Percentiles rank a stretch among this genome's conserved stretches.
These are phyloP conservation scores for Falco columbarius DNA, from an alignment of 2,797 vertebrate genomes.

Conservation along the genomic window DNA sequence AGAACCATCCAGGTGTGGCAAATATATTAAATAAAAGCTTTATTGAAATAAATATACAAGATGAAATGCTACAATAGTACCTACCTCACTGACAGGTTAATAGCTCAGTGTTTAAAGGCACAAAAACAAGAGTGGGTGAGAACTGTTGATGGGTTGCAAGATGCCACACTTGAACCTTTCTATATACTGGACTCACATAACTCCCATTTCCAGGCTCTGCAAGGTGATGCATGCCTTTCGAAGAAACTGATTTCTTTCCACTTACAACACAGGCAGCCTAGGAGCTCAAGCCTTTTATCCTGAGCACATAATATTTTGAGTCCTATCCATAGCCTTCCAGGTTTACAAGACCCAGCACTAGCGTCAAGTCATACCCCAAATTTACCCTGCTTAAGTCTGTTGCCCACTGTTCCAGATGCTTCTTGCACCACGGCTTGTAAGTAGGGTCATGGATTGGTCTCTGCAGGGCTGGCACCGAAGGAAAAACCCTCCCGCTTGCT, in stretches of 20 bases:
- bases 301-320: neutral
- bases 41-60: conserved; percentile 5
- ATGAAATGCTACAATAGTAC: neutral
- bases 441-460: neutral
- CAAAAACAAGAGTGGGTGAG: neutral
- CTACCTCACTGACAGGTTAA: neutral
- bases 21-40: conserved; percentile 33
- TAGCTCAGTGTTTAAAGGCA: neutral
- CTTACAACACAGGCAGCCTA: neutral
- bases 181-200: neutral
- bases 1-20: conserved; percentile 3
- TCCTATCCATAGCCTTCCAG: neutral
- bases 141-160: neutral
- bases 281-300: neutral
- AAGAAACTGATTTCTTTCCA: neutral
- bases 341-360: neutral
- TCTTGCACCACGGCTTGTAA: neutral
- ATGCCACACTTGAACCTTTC: neutral
- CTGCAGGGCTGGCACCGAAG: neutral
- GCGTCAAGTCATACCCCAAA: neutral
- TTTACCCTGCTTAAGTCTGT: neutral
- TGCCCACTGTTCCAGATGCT: neutral
- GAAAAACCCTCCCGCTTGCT: neutral
- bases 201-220: neutral
- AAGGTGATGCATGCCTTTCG: neutral